phyloP scores from a whole-genome alignment of 2,797 vertebrate species.

The Sebastes itinus region DNA sequence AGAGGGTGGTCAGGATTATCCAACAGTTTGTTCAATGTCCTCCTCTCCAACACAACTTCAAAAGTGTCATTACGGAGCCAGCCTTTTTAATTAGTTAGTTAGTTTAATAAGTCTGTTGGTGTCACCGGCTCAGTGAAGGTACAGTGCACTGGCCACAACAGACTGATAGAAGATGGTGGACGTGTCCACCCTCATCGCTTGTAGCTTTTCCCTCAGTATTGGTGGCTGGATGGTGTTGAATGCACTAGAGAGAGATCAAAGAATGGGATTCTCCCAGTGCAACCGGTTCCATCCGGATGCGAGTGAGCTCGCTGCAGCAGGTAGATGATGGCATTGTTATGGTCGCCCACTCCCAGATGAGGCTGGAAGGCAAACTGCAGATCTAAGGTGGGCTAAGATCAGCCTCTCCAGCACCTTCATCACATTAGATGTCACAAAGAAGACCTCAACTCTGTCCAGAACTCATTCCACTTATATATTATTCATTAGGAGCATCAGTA shows the following conservation, averaged over 20 bases:
- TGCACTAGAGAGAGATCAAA: background rate
- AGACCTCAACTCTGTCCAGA: background rate
- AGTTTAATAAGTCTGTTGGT: no score
- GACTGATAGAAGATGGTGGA: background rate
- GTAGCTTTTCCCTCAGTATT: background rate
- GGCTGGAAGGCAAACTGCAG: background rate
- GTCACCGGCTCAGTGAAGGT: no score
- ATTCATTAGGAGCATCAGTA: background rate
- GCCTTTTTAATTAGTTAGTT: no score
- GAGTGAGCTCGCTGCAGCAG: background rate
- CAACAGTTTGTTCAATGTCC: no score
- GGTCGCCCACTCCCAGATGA: background rate
- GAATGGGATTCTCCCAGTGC: no score
- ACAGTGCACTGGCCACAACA: no score
- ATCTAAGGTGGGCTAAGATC: background rate
- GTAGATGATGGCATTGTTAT: background rate
- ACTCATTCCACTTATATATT: background rate
- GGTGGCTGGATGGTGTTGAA: background rate
- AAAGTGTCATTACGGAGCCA: no score
- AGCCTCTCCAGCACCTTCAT: background rate
- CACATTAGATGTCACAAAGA: background rate
- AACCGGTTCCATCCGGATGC: background rate
- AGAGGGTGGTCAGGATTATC: no score
- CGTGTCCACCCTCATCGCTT: background rate
- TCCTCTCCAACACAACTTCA: no score